Evolutionary conservation across 2,113 vertebrate species (phyloP).

Genomic region (Romanogobio albipinnatus): DNA sequence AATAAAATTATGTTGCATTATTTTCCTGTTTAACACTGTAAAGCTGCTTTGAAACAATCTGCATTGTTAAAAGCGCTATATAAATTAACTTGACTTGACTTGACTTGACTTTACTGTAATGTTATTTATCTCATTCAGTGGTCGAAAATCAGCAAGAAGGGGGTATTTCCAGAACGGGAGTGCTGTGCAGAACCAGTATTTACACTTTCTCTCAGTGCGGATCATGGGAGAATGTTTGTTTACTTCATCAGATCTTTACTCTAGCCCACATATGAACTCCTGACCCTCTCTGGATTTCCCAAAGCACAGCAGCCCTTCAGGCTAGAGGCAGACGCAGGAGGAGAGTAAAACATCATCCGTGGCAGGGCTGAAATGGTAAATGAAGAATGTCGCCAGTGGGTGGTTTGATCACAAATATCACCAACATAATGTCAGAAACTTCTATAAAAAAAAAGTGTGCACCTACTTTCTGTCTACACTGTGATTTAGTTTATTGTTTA

Average conservation of each 20-base stretch:
- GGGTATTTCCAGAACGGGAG: not conserved
- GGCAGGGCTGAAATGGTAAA: not conserved
- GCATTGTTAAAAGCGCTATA: too few relatives aligned
- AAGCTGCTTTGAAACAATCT: too few relatives aligned
- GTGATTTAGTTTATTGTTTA: conserved; percentile 17
- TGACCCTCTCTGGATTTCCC: conserved; percentile 1
- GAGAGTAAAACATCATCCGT: conserved; percentile 1
- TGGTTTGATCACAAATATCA: conserved; percentile 24
- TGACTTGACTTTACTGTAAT: too few relatives aligned
- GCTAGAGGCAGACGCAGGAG: not conserved
- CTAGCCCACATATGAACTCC: conserved; percentile 2
- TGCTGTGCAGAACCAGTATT: not conserved
- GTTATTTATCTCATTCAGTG: not conserved
- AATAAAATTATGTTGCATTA: too few relatives aligned
- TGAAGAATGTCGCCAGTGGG: conserved; percentile 7
- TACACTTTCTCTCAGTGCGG: not conserved
- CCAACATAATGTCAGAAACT: conserved; percentile 30
- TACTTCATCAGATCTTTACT: conserved; percentile 10
- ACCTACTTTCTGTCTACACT: not conserved
- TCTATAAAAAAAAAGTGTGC: conserved; percentile 1
- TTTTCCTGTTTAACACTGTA: too few relatives aligned
- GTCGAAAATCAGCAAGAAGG: not conserved
- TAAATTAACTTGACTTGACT: too few relatives aligned
- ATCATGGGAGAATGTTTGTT: conserved; percentile 15
- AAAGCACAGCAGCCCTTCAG: conserved; percentile 6